These are phyloP conservation scores for Hydropsyche betteni DNA, from an alignment of 2,888 invertebrate genomes.

Conservation along the genomic window DNA sequence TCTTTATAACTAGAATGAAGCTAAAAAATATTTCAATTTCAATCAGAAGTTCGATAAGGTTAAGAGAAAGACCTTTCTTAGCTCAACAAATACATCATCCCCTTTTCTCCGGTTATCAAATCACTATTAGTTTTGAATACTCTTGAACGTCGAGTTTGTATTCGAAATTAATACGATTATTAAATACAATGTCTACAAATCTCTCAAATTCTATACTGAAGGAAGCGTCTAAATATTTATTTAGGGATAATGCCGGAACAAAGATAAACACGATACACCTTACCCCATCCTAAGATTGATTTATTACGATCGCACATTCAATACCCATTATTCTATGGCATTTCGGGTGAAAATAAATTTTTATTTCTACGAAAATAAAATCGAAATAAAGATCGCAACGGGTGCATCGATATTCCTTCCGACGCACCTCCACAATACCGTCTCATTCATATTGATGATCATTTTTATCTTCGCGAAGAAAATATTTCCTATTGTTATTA, in stretches of 20 bases:
- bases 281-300: constrained; percentile 4
- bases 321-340: neutral
- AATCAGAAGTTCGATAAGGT: too few species aligned
- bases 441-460: constrained; percentile 19
- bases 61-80: too few species aligned
- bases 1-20: too few species aligned
- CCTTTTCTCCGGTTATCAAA: too few species aligned
- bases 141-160: neutral
- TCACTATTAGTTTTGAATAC: too few species aligned
- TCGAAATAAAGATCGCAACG: neutral
- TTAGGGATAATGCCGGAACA: constrained; percentile 8
- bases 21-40: too few species aligned
- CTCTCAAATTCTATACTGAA: neutral
- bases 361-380: neutral
- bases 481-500: constrained; percentile 6
- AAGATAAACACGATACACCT: constrained; percentile 22
- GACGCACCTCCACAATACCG: neutral
- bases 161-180: constrained; percentile 19
- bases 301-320: neutral
- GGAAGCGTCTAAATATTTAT: constrained; percentile 23
- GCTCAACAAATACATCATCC: too few species aligned
- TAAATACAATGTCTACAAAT: neutral
- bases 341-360: neutral
- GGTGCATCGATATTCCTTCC: constrained; percentile 6
- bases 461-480: neutral